Conservation (phyloP, 2,797 vertebrate species). For the Micromesistius poutassou region DNA sequence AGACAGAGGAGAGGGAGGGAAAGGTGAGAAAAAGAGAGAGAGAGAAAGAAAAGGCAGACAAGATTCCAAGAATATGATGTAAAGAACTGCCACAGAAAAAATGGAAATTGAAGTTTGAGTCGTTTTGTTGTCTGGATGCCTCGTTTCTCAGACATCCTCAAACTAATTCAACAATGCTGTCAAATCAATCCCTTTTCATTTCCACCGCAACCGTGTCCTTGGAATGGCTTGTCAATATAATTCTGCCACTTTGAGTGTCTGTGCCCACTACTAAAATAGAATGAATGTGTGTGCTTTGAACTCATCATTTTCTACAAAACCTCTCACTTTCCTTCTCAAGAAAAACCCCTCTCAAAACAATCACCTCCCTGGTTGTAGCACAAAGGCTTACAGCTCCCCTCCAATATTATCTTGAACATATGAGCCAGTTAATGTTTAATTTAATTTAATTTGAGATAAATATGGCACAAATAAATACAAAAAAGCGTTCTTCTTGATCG, state of each 20-base stretch:
- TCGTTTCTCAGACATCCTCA: too few species aligned
- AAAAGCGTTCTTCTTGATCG: conserved; percentile 25
- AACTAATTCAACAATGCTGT: too few species aligned
- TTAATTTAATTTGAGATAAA: neutral
- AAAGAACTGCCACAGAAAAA: too few species aligned
- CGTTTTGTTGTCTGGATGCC: neutral
- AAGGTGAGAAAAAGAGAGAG: too few species aligned
- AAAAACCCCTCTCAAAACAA: neutral
- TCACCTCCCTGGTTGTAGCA: neutral
- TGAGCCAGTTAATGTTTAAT: neutral
- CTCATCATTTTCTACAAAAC: neutral
- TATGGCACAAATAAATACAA: neutral
- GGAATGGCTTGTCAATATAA: neutral
- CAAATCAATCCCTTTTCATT: neutral
- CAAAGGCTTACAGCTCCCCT: neutral
- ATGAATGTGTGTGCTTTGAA: neutral
- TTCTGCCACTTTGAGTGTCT: neutral
- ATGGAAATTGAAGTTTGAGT: too few species aligned
- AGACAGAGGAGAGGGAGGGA: too few species aligned
- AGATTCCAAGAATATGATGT: too few species aligned
- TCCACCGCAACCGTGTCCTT: neutral
- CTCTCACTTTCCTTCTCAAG: neutral
- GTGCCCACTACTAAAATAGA: neutral
- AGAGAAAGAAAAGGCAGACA: too few species aligned
- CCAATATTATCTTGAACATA: neutral